Base-by-base conservation (phyloP, 1,140 invertebrate genomes). In the Lerema accius region DNA sequence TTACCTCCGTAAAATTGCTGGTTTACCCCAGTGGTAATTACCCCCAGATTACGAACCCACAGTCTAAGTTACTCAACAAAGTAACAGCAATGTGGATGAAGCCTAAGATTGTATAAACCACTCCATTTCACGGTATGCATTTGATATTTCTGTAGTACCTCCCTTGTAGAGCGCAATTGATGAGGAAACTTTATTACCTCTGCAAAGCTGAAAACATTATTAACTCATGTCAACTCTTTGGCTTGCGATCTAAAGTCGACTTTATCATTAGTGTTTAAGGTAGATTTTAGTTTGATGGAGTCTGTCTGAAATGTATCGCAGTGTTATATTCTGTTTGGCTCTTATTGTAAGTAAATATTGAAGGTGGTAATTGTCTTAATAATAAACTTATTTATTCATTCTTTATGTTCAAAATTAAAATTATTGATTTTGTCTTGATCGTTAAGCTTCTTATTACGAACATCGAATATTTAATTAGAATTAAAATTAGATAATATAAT, bases 51-150 rank as follows among this genome's bases (percentile, higher is more conserved):
- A n/a, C n/a, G n/a, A n/a, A n/a, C n/a, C n/a, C n/a, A n/a, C n/a
- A n/a, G n/a, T n/a, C n/a, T n/a, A n/a, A n/a, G n/a, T n/a, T n/a
- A n/a, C n/a, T n/a, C n/a, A n/a, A n/a, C n/a, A n/a, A n/a, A n/a
- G n/a, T n/a, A n/a, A n/a, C n/a, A n/a, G n/a, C n/a, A n/a, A n/a
- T n/a, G n/a, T n/a, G n/a, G n/a, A n/a, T n/a, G n/a, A n/a, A n/a
- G n/a, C n/a, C n/a, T 49, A 35, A 50, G 43, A 66, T 63, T 67
- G 58, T 48, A 13, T 53, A 16, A 60, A 50, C 19, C 60, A 63
- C 45, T 64, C 63, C 42, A 76, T 79, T 79, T 79, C 73, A 79
- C 71, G 76, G 71, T 71, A 46, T 79, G 71, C 67, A 67, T 68
- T 70, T 63, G 60, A 66, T 70, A 75, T 70, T 70, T 51, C 5